A percentile compares a stretch with the other conserved stretches of the same genome.
Evolutionary conservation across 2,797 vertebrate species (phyloP).

Genomic region (Bovichtus variegatus): DNA sequence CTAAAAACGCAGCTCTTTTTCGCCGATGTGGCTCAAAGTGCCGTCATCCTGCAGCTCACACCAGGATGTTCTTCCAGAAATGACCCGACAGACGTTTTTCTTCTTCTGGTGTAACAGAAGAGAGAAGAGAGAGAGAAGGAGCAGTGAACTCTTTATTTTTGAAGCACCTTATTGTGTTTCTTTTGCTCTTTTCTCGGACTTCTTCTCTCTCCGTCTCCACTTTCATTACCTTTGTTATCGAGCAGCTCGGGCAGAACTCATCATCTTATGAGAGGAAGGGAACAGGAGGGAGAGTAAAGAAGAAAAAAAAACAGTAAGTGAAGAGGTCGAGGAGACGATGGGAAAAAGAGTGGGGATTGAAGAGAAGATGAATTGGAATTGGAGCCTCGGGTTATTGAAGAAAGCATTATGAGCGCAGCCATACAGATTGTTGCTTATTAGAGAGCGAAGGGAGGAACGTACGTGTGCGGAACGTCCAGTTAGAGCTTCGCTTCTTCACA

Average conservation of each 20-base stretch:
- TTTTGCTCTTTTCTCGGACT: not conserved
- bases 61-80: conserved; percentile 12
- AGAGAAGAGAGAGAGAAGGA: conserved; percentile 1
- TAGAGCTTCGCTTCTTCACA: not conserved
- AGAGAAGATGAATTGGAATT: conserved; percentile 27
- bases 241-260: conserved; percentile 10
- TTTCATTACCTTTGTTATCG: not conserved
- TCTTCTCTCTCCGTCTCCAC: not conserved
- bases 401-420: conserved; percentile 14
- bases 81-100: conserved; percentile 15
- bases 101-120: conserved; percentile 29
- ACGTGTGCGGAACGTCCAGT: not conserved
- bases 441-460: not conserved
- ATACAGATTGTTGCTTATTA: conserved; percentile 21
- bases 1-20: not conserved
- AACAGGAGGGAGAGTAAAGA: not conserved
- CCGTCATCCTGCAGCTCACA: conserved; percentile 5
- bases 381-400: conserved; percentile 37
- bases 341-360: not conserved
- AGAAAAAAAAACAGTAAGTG: not conserved
- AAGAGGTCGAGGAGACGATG: conserved; percentile 9
- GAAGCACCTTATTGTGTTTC: not conserved
- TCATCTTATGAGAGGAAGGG: not conserved
- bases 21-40: conserved; percentile 5
- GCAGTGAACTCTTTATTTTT: not conserved